Evolutionary conservation across 2,888 invertebrate species (phyloP).

Genomic region (Coelinius sp.): DNA sequence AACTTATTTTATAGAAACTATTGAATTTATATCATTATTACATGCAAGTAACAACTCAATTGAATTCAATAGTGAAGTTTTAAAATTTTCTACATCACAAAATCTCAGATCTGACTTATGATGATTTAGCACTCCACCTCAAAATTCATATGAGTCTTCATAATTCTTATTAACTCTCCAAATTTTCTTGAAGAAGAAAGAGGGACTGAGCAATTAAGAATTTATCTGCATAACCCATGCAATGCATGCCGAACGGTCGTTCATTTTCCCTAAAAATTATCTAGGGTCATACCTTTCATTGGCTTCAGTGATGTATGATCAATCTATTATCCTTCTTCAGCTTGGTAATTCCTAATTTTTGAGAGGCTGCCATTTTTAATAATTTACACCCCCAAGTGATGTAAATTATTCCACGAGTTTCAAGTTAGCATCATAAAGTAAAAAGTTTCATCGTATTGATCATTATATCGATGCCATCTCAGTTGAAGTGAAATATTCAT

Average conservation of each 20-base stretch:
- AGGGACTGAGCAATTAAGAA: constrained; percentile 11
- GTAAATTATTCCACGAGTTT: not conserved
- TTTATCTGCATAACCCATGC: constrained; percentile 14
- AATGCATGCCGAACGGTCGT: constrained; percentile 30
- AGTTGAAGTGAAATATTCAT: not conserved
- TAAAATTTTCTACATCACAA: no score
- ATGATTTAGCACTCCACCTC: no score
- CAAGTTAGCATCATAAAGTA: not conserved
- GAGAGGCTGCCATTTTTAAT: not conserved
- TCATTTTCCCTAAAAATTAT: constrained; percentile 23
- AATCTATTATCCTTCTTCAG: not conserved
- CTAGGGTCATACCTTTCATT: not conserved
- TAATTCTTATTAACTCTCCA: no score
- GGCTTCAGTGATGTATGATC: constrained; percentile 16
- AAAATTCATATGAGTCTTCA: no score
- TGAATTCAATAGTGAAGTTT: no score
- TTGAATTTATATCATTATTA: no score
- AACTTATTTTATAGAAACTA: no score
- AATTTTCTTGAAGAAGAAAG: not conserved
- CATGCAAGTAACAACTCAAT: no score
- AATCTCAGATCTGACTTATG: no score
- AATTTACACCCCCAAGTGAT: not conserved
- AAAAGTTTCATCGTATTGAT: not conserved
- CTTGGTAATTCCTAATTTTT: not conserved
- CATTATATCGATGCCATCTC: not conserved